A percentile compares a stretch with the other conserved stretches of the same genome.
These are phyloP conservation scores for Bombus superbus DNA, from an alignment of 1,140 invertebrate genomes.

Conservation along the genomic window DNA sequence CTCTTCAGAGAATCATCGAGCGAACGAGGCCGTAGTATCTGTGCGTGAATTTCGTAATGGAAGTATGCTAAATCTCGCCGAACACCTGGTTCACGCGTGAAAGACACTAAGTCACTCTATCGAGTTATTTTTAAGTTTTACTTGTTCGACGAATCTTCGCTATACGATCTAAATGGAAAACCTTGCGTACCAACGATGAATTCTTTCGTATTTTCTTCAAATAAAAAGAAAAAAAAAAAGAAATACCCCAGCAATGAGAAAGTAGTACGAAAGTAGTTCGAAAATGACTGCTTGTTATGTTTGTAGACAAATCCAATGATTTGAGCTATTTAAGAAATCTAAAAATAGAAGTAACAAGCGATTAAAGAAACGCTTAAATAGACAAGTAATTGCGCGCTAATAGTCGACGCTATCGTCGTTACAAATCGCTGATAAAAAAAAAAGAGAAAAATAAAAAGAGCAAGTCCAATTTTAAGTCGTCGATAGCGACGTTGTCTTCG, in stretches of 20 bases:
- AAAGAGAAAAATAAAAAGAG: not conserved
- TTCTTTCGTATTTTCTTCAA: too few species aligned
- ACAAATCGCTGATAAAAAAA: not conserved
- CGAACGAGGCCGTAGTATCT: not conserved
- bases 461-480: too few species aligned
- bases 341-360: too few species aligned
- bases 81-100: not conserved
- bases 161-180: too few species aligned
- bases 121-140: not conserved
- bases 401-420: not conserved
- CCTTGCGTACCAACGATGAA: too few species aligned
- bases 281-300: too few species aligned
- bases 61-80: not conserved
- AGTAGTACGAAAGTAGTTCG: too few species aligned
- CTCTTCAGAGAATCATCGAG: constrained; percentile 29
- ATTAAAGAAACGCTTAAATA: not conserved
- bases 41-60: constrained; percentile 12
- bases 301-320: not conserved
- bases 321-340: not conserved
- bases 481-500: too few species aligned
- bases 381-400: not conserved
- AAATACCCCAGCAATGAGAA: too few species aligned
- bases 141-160: too few species aligned
- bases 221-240: too few species aligned
- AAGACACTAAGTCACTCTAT: not conserved